A percentile compares a stretch with the other conserved stretches of the same genome.
These are phyloP conservation scores for Paralinhomoeus sp. DNA, from an alignment of 2,888 invertebrate genomes.

Conservation along the genomic window DNA sequence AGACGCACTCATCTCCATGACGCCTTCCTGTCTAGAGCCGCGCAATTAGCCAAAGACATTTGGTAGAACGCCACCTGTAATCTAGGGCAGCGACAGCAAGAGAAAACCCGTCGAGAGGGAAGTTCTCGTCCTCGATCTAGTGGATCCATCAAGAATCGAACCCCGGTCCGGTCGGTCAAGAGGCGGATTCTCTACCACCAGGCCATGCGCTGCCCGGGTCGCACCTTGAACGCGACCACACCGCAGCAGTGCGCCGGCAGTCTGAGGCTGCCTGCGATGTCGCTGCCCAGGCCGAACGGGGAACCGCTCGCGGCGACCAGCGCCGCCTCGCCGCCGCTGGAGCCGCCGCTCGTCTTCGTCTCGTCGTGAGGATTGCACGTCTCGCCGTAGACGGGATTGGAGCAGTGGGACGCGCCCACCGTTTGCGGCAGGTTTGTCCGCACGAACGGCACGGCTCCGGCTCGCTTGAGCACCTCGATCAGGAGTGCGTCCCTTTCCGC, in stretches of 20 bases:
- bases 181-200: too few relatives aligned
- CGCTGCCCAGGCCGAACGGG: slow-evolving; percentile 30
- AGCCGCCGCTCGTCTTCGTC: slow-evolving; percentile 29
- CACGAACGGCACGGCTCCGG: slow-evolving; percentile 33
- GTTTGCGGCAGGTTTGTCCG: slow-evolving; percentile 30
- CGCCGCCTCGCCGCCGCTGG: slow-evolving; percentile 31
- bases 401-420: slow-evolving; percentile 20
- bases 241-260: slow-evolving; percentile 33
- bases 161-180: too few relatives aligned
- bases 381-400: slow-evolving; percentile 28
- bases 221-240: slow-evolving; percentile 23
- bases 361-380: slow-evolving; percentile 28
- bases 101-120: too few relatives aligned
- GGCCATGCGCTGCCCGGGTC: too few relatives aligned
- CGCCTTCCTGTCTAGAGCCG: too few relatives aligned
- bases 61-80: too few relatives aligned
- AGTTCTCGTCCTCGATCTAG: too few relatives aligned
- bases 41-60: too few relatives aligned
- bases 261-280: slow-evolving; percentile 32
- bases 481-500: slow-evolving; percentile 7
- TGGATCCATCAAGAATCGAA: too few relatives aligned
- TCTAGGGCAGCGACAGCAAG: too few relatives aligned
- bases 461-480: slow-evolving; percentile 12
- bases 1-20: too few relatives aligned
- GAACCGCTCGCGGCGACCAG: slow-evolving; percentile 30